Evolutionary conservation across 2,113 vertebrate species (phyloP), one percentile per base, ranked within the genome.

Genomic region (Hirundichthys speculiger): DNA sequence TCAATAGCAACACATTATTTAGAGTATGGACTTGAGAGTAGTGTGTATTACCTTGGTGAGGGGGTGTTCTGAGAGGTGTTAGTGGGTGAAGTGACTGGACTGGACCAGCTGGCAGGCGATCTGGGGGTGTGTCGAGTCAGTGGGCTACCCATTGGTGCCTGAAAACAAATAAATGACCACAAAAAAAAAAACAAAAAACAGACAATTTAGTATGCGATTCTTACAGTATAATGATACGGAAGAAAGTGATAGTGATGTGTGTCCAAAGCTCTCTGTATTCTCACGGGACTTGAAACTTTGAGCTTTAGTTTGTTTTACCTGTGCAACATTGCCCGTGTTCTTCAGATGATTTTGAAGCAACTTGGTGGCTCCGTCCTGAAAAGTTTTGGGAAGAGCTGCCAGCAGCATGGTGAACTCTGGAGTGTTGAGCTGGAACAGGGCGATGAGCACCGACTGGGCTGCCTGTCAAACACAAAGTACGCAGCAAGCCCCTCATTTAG

Each of bases 351-450:
- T 98, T 80, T 99, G 95, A 67, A 99, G 94, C 64, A 99, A 92
- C 81, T 96, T 98, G 76, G 96, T 99, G 90, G 97, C 97, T 83
- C 97, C 96, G 64, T 98, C 97, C 85, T 99, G 96, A 85, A 98
- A 99, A 60, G 96, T 96, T 94, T 99, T 98, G 88, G 97, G 97
- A 86, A 99, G 92, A 91, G 96, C 96, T 82, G 94, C 96, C 86
- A 99, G 88, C 5, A 99, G 89, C 96, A 98, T 98, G 80, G 95
- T 98, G 90, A 99, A 99, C 92, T 99, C 96, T 58, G 97, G 96
- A 30, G 97, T 98, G 86, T 99, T 98, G 73, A 99, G 94, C 88
- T 99, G 95, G 92, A 98, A 99, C 82, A 99, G 89, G 5, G 96
- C 91, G 84, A 99, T 98, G 53, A 99, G 90, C 86, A 99, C 97